These are phyloP conservation scores for Geophilus truncorum DNA, from an alignment of 2,888 invertebrate species.

Conservation along the genomic window DNA sequence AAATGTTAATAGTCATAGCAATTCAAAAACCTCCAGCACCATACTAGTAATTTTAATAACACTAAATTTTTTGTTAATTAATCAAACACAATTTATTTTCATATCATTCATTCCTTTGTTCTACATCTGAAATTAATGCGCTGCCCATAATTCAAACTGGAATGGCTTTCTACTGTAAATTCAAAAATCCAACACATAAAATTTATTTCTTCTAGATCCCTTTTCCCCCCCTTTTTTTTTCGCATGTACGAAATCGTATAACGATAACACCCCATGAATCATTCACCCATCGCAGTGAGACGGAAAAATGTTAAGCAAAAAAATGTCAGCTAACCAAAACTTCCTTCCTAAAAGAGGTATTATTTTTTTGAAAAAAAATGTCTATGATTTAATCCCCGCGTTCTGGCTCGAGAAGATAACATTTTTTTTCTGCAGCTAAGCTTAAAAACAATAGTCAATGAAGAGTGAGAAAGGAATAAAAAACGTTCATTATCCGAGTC, in stretches of 20 bases:
- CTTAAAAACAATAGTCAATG: slow-evolving; percentile 27
- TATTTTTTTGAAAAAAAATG: background rate
- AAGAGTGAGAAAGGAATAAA: background rate
- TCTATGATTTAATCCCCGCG: background rate
- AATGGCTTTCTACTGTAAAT: background rate
- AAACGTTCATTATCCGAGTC: background rate
- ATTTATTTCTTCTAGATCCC: background rate
- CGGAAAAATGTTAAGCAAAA: background rate
- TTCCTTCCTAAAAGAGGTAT: slow-evolving; percentile 11
- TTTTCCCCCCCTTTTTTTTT: background rate
- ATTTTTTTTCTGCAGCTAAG: background rate
- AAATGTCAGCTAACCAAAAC: slow-evolving; percentile 18
- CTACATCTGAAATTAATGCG: background rate
- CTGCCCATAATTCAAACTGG: background rate
- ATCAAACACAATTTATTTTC: background rate
- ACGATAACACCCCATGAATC: slow-evolving; percentile 20
- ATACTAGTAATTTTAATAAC: too few species aligned
- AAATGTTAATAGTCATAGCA: too few species aligned
- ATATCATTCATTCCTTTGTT: background rate
- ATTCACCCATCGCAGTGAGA: slow-evolving; percentile 13
- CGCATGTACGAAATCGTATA: background rate
- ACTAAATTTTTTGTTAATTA: background rate
- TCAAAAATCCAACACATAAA: background rate
- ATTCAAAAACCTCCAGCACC: too few species aligned
- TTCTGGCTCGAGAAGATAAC: slow-evolving; percentile 9